Evolutionary conservation across 64 coral and sea anemone genomes (phyloP), one percentile per base, ranked within the genome.

Genomic region (Catalaphyllia jardinei): DNA sequence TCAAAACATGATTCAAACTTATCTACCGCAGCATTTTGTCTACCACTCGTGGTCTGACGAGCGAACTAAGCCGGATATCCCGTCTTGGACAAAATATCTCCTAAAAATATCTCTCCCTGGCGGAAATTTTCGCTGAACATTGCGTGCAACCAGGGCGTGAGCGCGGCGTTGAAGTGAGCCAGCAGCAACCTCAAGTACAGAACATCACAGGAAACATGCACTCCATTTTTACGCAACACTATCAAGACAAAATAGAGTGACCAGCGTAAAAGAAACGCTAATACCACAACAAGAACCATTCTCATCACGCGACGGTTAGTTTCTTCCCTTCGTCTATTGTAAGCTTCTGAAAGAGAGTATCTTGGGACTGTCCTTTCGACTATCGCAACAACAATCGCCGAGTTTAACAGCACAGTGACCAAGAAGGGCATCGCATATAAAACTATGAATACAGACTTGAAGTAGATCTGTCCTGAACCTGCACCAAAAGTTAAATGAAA

Each of bases 181-280:
- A 95, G 61, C 17, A 92, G 24, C 25, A 87, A 54, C 30, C 94
- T 67, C 28, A 92, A n/a, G 72, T 92, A 95, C 3, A 29, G 74
- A 16, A 95, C 29, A 35, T 89, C 62, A 60, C 94, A 95, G 0
- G 94, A 82, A 18, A 95, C 62, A 16, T 55, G 51, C 57, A 95
- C 76, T 16, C 79, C 86, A 59, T 95, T 88, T 12, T 90, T 87
- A 25, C 88, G 88, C 11, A 95, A 39, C 15, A 95, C 89, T 55
- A 95, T 92, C n/a, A 92, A 72, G 27, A 95, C 71, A 28, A 95
- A 95, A 35, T 95, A 95, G 11, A 95, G 54, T 9, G 92, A 79
- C 94, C 94, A 95, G 51, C 89, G 92, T 1, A 69, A 9, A 0
- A 95, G 65, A 33, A 95, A 95, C 20, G 91, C 84, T 19, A 67